These are phyloP conservation scores for Huso huso DNA, from an alignment of 2,797 vertebrate species.

Conservation along the genomic window DNA sequence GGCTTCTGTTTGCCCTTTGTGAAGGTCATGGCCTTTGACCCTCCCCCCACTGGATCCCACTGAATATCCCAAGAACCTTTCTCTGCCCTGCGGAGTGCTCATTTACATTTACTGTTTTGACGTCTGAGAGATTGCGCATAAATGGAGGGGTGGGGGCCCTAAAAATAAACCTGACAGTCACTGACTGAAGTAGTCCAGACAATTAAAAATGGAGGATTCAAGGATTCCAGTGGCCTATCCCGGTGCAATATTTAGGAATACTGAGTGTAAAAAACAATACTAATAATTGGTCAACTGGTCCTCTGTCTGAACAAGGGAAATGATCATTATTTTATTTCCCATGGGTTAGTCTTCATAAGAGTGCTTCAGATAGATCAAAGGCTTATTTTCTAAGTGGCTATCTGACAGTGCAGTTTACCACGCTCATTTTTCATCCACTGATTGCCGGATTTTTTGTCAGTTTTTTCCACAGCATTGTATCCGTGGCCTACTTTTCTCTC, in stretches of 20 bases:
- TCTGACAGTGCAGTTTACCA: too few relatives aligned
- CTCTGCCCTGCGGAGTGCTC: conserved; percentile 30
- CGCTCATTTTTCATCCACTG: neutral
- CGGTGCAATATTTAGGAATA: too few relatives aligned
- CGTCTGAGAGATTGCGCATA: too few relatives aligned
- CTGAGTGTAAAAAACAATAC: neutral
- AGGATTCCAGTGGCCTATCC: neutral
- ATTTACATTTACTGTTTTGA: conserved; percentile 29
- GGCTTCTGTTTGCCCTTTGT: conserved; percentile 42
- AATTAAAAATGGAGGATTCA: neutral
- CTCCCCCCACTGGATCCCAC: conserved; percentile 37
- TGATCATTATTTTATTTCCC: neutral
- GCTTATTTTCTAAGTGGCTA: neutral
- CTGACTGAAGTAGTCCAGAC: too few relatives aligned
- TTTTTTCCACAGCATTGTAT: neutral
- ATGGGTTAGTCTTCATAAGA: neutral
- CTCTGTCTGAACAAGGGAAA: neutral
- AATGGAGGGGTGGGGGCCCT: too few relatives aligned
- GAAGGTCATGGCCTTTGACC: conserved; percentile 52
- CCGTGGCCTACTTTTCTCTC: too few relatives aligned
- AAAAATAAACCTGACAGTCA: too few relatives aligned
- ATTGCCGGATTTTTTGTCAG: neutral
- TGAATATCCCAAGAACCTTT: conserved; percentile 30
- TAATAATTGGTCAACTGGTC: neutral
- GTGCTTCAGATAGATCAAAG: neutral